Evolutionary conservation across 2,888 invertebrate species (phyloP).

Genomic region (Belgica antarctica): DNA sequence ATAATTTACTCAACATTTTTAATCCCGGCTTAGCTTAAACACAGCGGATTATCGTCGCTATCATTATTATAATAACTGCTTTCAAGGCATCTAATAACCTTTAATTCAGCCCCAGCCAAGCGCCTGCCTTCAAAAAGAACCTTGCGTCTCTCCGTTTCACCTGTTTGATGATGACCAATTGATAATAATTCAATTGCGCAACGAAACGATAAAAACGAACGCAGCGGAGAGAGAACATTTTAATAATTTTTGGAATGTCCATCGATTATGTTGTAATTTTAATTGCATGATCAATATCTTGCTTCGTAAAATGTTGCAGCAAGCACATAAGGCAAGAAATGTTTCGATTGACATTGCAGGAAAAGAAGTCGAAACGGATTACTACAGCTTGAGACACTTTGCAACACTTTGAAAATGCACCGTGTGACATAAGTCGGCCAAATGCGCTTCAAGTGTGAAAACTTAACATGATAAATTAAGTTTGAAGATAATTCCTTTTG

Average conservation of each 20-base stretch:
- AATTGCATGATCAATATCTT: neutral
- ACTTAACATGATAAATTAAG: too few relatives aligned
- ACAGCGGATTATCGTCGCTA: slow-evolving; percentile 7
- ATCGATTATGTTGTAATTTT: neutral
- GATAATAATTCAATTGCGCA: slow-evolving; percentile 23
- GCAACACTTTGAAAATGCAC: too few relatives aligned
- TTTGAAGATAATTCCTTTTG: too few relatives aligned
- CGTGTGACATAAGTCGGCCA: too few relatives aligned
- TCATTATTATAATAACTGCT: slow-evolving; percentile 4
- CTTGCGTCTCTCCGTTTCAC: slow-evolving; percentile 17
- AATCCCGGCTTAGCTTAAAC: neutral
- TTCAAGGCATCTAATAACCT: neutral
- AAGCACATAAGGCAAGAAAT: neutral
- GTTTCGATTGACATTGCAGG: neutral
- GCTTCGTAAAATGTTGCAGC: neutral
- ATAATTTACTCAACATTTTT: neutral
- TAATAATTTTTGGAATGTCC: neutral
- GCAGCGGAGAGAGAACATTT: neutral
- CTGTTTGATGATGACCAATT: slow-evolving; percentile 40
- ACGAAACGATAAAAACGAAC: too few relatives aligned
- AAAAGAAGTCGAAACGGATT: neutral
- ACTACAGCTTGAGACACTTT: too few relatives aligned
- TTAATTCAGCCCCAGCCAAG: neutral
- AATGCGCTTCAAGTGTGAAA: too few relatives aligned
- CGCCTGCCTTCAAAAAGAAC: neutral